Evolutionary conservation across 92 coral and sea anemone species (phyloP).

Genomic region (Actinostola sp.): DNA sequence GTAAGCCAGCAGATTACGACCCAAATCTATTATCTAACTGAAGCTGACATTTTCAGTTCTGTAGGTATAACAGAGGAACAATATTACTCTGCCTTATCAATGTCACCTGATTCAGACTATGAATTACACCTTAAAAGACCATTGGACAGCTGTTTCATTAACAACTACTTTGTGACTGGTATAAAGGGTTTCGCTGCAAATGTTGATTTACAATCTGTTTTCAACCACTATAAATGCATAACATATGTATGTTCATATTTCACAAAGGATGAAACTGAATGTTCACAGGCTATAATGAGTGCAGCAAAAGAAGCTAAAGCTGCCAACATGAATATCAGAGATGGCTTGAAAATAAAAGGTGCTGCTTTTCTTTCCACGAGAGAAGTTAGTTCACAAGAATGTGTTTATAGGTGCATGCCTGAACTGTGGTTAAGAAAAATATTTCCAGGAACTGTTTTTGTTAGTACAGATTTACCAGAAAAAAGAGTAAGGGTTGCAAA

Average conservation of each 20-base stretch:
- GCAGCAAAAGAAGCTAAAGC: no score
- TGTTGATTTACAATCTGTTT: no score
- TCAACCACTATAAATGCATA: no score
- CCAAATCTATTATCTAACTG: constrained; percentile 49
- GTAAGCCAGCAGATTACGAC: constrained; percentile 33
- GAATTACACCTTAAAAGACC: constrained; percentile 43
- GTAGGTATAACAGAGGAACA: no score
- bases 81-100: constrained; percentile 71
- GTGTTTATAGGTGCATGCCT: constrained; percentile 63
- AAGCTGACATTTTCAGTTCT: no score
- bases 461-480: constrained; percentile 44
- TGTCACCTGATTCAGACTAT: constrained; percentile 54
- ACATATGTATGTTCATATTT: constrained; percentile 39
- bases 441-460: constrained; percentile 67
- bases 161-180: constrained; percentile 52
- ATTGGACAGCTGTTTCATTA: constrained; percentile 53
- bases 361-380: constrained; percentile 63
- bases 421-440: constrained; percentile 68
- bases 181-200: constrained; percentile 42
- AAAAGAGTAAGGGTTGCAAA: no score
- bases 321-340: constrained; percentile 18
- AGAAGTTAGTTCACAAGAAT: constrained; percentile 66
- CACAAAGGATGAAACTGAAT: constrained; percentile 46
- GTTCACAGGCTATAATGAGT: no score
- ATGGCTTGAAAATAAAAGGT: constrained; percentile 47